Conservation (phyloP, 2,888 invertebrate species). For the Girardia tigrina region DNA sequence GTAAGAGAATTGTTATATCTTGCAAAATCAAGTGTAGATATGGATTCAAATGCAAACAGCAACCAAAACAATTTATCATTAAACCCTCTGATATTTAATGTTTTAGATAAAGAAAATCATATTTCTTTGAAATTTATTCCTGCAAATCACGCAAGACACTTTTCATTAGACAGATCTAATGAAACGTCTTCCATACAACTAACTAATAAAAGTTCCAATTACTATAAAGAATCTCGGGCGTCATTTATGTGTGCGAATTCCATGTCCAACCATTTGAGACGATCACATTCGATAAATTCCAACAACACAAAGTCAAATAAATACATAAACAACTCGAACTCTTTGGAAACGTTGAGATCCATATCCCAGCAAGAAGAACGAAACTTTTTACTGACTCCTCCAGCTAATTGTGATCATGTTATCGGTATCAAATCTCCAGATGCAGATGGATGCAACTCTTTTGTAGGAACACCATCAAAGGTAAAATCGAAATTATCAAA, state of each 20-base stretch:
- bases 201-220: not conserved
- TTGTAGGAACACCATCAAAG: not conserved
- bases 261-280: not conserved
- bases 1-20: not conserved
- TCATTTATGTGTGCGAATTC: not conserved
- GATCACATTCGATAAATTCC: not conserved
- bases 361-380: not conserved
- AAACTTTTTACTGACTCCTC: not conserved
- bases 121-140: not conserved
- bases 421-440: not conserved
- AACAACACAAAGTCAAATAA: not conserved
- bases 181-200: not conserved
- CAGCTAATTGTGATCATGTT: not conserved
- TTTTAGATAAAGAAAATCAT: constrained; percentile 3
- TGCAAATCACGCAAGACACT: not conserved
- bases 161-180: not conserved
- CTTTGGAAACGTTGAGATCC: not conserved
- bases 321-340: not conserved
- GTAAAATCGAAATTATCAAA: not conserved
- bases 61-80: not conserved
- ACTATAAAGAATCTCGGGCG: not conserved
- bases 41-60: not conserved
- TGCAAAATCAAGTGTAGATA: not conserved
- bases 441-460: not conserved
- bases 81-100: not conserved